Evolutionary conservation across 2,888 invertebrate species (phyloP).

Genomic region (Hyppa rectilinea): DNA sequence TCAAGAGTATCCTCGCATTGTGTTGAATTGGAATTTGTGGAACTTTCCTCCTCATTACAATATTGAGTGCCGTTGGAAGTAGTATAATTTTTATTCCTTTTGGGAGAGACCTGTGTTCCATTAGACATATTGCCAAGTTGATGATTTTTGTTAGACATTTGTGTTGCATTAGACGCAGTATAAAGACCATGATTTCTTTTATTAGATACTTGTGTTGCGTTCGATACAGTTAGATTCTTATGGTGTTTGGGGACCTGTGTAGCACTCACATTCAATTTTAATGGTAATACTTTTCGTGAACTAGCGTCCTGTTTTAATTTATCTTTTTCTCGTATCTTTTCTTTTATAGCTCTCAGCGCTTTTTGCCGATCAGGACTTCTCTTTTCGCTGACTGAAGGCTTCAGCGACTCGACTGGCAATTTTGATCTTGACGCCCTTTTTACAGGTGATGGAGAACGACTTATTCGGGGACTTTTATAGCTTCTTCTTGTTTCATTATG

Average conservation of each 20-base stretch:
- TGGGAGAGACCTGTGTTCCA: conserved; percentile 23
- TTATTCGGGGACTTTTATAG: conserved; percentile 20
- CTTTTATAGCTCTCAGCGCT: conserved; percentile 47
- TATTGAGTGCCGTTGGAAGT: conserved; percentile 34
- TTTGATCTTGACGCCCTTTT: conserved; percentile 45
- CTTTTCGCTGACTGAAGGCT: conserved; percentile 25
- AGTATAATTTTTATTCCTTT: background rate
- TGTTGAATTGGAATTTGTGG: background rate
- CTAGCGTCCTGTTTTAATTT: conserved; percentile 32
- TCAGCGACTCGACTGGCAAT: conserved; percentile 46
- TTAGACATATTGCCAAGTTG: conserved; percentile 10
- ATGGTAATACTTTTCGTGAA: conserved; percentile 6
- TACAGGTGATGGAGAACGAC: conserved; percentile 55
- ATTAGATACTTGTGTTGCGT: conserved; percentile 41
- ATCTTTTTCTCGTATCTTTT: conserved; percentile 58
- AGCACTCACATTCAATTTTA: conserved; percentile 20
- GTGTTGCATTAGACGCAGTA: conserved; percentile 36
- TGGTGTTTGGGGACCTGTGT: conserved; percentile 36
- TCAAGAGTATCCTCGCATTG: conserved; percentile 8
- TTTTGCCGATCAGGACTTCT: conserved; percentile 50
- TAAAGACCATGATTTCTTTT: conserved; percentile 28
- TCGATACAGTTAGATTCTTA: conserved; percentile 34
- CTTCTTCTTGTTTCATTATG: conserved; percentile 28
- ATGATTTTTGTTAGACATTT: conserved; percentile 23
- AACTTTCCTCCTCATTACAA: conserved; percentile 1